These are phyloP conservation scores for Microtus pennsylvanicus DNA, from an alignment of 2,113 vertebrate species.

Conservation along the genomic window DNA sequence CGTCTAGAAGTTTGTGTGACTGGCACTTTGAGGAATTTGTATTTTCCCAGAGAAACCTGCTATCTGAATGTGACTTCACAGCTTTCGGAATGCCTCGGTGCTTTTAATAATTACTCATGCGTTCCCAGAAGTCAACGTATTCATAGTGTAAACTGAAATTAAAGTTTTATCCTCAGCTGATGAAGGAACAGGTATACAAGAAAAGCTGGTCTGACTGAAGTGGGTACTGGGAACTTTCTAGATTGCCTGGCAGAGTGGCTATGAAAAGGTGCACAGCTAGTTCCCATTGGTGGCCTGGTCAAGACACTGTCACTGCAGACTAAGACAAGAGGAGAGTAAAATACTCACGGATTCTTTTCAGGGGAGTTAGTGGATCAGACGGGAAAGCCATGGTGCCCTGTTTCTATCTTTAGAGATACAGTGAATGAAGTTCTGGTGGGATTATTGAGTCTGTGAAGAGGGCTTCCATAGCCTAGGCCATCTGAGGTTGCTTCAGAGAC, in stretches of 20 bases:
- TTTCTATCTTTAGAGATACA: not conserved
- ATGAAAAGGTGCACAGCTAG: conserved; percentile 8
- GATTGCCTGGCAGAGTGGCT: not conserved
- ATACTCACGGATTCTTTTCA: not conserved
- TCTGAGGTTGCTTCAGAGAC: not conserved
- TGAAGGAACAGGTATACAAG: not conserved
- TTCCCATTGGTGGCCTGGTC: not conserved
- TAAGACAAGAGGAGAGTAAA: not conserved
- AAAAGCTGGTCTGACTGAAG: not conserved
- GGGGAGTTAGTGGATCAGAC: not conserved
- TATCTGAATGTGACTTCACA: not conserved
- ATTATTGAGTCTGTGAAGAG: not conserved
- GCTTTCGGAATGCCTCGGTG: not conserved
- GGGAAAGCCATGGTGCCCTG: not conserved
- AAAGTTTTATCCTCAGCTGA: not conserved
- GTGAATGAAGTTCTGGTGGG: not conserved
- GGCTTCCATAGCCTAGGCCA: not conserved
- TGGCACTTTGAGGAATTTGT: conserved; percentile 24
- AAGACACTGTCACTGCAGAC: not conserved
- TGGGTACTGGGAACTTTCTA: not conserved
- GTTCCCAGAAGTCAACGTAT: not conserved
- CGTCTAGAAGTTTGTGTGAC: not conserved
- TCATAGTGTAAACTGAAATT: not conserved
- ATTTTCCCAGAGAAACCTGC: not conserved
- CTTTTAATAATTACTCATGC: not conserved